These are phyloP conservation scores for Netelia inedita DNA, from an alignment of 2,888 invertebrate species.

Conservation along the genomic window DNA sequence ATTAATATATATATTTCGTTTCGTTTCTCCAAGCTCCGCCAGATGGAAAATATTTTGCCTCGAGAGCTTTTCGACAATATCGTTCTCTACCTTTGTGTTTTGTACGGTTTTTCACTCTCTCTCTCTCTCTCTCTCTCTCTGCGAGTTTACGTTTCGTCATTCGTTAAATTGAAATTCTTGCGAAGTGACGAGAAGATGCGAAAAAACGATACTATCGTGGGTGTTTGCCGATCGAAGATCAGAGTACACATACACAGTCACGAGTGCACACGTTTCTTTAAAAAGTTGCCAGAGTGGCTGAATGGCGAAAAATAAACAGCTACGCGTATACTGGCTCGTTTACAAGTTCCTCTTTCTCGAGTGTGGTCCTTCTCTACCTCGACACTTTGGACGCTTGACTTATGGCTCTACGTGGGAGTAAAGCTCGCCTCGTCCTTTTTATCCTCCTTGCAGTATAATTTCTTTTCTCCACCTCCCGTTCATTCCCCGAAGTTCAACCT, in stretches of 20 bases:
- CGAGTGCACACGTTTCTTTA: slow-evolving; percentile 5
- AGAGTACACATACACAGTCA: background rate
- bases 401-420: background rate
- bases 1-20: background rate
- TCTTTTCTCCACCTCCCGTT: background rate
- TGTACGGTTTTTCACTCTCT: background rate
- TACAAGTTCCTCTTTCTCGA: background rate
- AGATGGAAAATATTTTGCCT: slow-evolving; percentile 41
- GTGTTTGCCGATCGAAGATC: slow-evolving; percentile 2
- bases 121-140: background rate
- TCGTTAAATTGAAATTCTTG: slow-evolving; percentile 29
- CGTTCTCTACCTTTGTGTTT: no score
- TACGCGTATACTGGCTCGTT: background rate
- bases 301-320: background rate
- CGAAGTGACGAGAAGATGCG: background rate
- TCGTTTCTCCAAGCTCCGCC: slow-evolving; percentile 2
- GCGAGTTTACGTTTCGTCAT: background rate
- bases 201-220: slow-evolving; percentile 3
- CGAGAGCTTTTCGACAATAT: slow-evolving; percentile 9
- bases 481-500: background rate
- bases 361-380: background rate
- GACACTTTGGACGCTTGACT: background rate
- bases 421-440: background rate
- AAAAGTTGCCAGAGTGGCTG: background rate
- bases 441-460: background rate